These are phyloP conservation scores for Autographa gamma DNA, from an alignment of 2,888 invertebrate species.

Conservation along the genomic window DNA sequence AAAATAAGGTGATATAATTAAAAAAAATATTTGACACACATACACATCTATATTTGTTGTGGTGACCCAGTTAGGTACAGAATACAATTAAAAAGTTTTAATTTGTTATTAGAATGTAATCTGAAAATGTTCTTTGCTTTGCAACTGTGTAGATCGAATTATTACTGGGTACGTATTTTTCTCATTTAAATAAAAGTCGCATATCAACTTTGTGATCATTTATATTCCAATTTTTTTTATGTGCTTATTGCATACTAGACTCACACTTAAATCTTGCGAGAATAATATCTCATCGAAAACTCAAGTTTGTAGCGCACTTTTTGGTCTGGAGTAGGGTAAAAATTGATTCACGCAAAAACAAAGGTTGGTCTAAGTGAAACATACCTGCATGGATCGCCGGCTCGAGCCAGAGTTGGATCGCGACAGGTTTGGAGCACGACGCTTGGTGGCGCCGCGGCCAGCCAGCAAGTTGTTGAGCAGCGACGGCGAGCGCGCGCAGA, in stretches of 20 bases:
- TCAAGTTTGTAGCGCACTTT: no score
- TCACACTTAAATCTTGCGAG: no score
- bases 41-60: neutral
- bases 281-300: no score
- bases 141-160: neutral
- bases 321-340: no score
- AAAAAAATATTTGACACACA: neutral
- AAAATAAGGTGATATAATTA: neutral
- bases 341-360: no score
- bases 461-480: slow-evolving; percentile 97
- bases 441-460: slow-evolving; percentile 96
- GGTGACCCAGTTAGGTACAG: neutral
- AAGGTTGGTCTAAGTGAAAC: neutral
- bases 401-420: slow-evolving; percentile 97
- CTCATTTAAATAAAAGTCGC: no score
- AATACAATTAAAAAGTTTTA: neutral
- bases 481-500: slow-evolving; percentile 98
- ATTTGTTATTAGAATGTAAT: slow-evolving; percentile 4
- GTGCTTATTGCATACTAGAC: no score
- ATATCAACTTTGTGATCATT: no score
- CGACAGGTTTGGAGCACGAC: slow-evolving; percentile 96
- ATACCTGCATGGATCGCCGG: slow-evolving; percentile 95
- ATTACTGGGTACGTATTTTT: no score
- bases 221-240: no score
- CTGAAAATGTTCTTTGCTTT: slow-evolving; percentile 4